A percentile compares a stretch with the other conserved stretches of the same genome.
These are phyloP conservation scores for Sylvicola cinctus DNA, from an alignment of 2,888 invertebrate species.

Conservation along the genomic window DNA sequence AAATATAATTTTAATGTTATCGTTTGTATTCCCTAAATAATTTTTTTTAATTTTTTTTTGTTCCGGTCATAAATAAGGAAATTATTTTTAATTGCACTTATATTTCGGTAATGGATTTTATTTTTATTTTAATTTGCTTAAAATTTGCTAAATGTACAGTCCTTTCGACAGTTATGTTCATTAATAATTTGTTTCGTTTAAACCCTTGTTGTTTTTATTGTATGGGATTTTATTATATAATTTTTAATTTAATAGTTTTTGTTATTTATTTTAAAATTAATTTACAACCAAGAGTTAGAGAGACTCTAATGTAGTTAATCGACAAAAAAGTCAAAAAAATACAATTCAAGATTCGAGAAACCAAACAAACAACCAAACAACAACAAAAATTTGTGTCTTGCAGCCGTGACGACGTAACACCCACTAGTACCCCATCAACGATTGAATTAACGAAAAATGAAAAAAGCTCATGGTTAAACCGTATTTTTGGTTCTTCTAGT, in stretches of 20 bases:
- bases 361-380: conserved; percentile 1
- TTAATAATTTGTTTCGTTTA: no score
- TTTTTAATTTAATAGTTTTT: no score
- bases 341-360: background rate
- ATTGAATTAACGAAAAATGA: conserved; percentile 13
- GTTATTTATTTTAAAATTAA: no score
- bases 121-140: conserved; percentile 2
- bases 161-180: no score
- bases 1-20: no score
- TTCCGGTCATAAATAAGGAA: background rate
- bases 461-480: conserved; percentile 23
- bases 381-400: conserved; percentile 1
- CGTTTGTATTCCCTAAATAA: no score
- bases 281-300: no score
- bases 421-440: conserved; percentile 12
- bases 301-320: background rate
- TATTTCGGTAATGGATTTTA: conserved; percentile 1
- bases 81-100: conserved; percentile 1
- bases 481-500: conserved; percentile 16
- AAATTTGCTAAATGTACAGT: background rate
- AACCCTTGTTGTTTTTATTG: no score
- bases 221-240: no score
- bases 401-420: conserved; percentile 1
- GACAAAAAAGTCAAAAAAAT: background rate
- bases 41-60: no score